Percentiles rank a stretch among this genome's conserved stretches.
Conservation (phyloP, 2,888 invertebrate genomes). For the Gastrophysa polygoni region DNA sequence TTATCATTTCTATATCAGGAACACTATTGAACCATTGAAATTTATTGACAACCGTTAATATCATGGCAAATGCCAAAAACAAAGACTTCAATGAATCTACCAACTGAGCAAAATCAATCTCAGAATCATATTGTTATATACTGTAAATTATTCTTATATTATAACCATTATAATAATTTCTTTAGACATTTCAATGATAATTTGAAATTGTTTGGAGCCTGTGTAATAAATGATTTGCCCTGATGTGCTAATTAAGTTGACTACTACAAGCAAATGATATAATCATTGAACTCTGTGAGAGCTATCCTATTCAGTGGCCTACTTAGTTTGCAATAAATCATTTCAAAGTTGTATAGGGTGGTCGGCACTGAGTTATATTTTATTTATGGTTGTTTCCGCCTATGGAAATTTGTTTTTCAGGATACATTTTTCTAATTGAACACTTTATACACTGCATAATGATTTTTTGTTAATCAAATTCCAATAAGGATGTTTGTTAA, state of each 20-base stretch:
- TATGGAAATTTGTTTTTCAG: neutral
- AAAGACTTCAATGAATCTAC: too few relatives aligned
- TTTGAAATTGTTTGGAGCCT: too few relatives aligned
- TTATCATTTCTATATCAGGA: too few relatives aligned
- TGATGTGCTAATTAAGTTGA: neutral
- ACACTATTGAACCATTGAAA: too few relatives aligned
- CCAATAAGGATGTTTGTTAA: conserved; percentile 18
- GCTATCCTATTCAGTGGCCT: neutral
- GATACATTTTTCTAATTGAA: neutral
- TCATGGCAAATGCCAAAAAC: too few relatives aligned
- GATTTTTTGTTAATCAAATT: conserved; percentile 19
- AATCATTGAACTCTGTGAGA: neutral
- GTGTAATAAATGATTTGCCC: neutral
- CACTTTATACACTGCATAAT: neutral
- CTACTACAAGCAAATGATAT: neutral
- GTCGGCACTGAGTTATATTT: neutral
- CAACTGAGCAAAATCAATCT: too few relatives aligned
- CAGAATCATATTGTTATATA: too few relatives aligned
- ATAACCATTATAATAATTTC: too few relatives aligned
- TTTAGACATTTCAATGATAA: too few relatives aligned
- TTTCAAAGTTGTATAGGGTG: neutral
- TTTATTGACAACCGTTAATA: too few relatives aligned
- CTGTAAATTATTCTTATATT: too few relatives aligned
- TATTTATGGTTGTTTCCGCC: neutral
- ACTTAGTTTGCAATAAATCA: neutral